Evolutionary conservation across 2,888 invertebrate species (phyloP), one percentile per base, ranked within the genome.

Genomic region (Smittia aterrima): DNA sequence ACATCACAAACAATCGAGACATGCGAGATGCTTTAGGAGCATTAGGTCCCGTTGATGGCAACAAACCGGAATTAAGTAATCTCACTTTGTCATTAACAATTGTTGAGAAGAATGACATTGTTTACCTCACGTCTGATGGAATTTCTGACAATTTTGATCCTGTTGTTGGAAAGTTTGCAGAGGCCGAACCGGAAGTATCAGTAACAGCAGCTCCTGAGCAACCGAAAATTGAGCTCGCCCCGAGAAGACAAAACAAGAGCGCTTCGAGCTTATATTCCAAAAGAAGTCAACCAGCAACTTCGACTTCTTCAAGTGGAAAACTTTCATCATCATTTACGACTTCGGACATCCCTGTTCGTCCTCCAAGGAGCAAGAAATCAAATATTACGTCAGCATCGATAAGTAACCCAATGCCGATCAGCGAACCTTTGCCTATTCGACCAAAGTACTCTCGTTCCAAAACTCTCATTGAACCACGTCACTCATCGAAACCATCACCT

Each of bases 131-230:
- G 0, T 92, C 92, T n/a, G 95, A 95, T 79, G 95, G 95, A 6
- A 88, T 95, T 38, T 92, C 93, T 4, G 95, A 95, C 80, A 95
- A 95, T 81, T 93, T 94, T 79, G 95, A 95, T 83, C 95, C 95
- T 0, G 94, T 95, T 32, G 94, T 95, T 75, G 94, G 94, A 27
- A 92, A 92, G 82, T 92, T 94, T 79, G 92, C 93, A 3, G 86
- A 84, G 77, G 81, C 87, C 16, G 82, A 83, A 74, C 41, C 70
- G 22, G 72, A 75, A 80, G 79, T 0, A 80, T 80, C 76, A 25
- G 40, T 22, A 66, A 54, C 66, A 16, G 38, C 66, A 47, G 16
- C 40, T 13, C 71, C 25, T 24, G 58, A 71, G 38, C 4, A 80
- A 75, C 77, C 78, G 2, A 78, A 77, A 24, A 16, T 13, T 24